Base-by-base conservation (phyloP, 2,113 vertebrate species). In the Haemorhous mexicanus region DNA sequence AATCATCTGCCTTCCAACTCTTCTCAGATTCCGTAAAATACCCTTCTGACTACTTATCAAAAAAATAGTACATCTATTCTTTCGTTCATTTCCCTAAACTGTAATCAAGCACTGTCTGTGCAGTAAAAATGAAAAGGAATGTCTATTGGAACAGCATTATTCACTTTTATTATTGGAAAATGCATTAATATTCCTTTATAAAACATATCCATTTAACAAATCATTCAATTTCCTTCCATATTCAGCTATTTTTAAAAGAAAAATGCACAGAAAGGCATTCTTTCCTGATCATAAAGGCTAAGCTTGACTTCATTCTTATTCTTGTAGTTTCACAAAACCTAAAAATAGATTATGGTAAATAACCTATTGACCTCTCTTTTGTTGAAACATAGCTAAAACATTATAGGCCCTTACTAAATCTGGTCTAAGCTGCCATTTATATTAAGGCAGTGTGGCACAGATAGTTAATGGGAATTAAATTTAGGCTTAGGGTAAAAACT, bases 81-180 rank as follows among this genome's bases (percentile, higher is more conserved):
- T 96, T 89, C 76, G 52, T 93, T 95, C 90, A 84, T 95, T 94
- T 96, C 88, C 94, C 90, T 90, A 93, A 93, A 92, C 72, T 84
- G 56, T 92, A 95, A 93, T 92, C 85, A 86, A 88, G 85, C 61
- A 64, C 64, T 81, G 61, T 90, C 90, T 86, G 32, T 83, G 73
- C 89, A 88, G 69, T 84, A 92, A 84, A 96, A 94, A 75, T 52
- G 73, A 86, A 93, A 92, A 89, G 56, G 87, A 90, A 72, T 75
- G 39, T 72, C 85, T 92, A 52, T 44, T 95, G 85, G 16, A 96
- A 81, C 56, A 64, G 86, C 56, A 83, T 90, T 94, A 52, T 94
- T 94, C 61, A 88, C 76, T 95, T 95, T 78, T 94, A 86, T 90
- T 95, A 66, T 61, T 92, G 76, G 81, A 95, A 96, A 94, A 94